Evolutionary conservation across 1,140 invertebrate genomes (phyloP).

Genomic region (Bombus waltoni): DNA sequence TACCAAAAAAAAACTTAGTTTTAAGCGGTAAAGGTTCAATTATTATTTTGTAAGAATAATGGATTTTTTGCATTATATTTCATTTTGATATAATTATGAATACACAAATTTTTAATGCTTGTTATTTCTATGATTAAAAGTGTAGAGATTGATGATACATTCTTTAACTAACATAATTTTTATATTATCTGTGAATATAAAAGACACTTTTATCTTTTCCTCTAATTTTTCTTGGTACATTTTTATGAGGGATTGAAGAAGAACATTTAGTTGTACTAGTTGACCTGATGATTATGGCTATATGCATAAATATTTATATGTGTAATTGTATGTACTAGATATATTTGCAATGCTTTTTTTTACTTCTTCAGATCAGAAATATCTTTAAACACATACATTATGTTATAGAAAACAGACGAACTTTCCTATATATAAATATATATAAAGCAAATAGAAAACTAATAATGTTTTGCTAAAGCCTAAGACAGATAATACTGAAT

Average conservation of each 20-base stretch:
- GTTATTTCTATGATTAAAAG: slow-evolving; percentile 28
- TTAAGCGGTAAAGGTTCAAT: neutral
- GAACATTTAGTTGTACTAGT: slow-evolving; percentile 15
- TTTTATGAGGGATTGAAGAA: neutral
- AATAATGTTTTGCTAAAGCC: slow-evolving; percentile 44
- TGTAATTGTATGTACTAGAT: slow-evolving; percentile 30
- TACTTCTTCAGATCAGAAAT: slow-evolving; percentile 16
- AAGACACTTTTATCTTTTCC: slow-evolving; percentile 5
- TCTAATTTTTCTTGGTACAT: neutral
- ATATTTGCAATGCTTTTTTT: slow-evolving; percentile 8
- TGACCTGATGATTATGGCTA: slow-evolving; percentile 21
- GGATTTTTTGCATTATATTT: slow-evolving; percentile 9
- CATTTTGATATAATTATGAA: slow-evolving; percentile 3
- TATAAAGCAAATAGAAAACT: slow-evolving; percentile 34
- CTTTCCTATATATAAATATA: slow-evolving; percentile 47
- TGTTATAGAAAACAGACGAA: slow-evolving; percentile 30
- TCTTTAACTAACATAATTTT: slow-evolving; percentile 17
- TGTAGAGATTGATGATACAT: slow-evolving; percentile 34
- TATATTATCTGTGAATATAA: neutral
- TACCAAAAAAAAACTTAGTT: neutral
- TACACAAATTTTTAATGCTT: slow-evolving; percentile 1
- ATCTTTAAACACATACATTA: slow-evolving; percentile 18
- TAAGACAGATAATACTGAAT: slow-evolving; percentile 51
- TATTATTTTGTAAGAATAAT: neutral
- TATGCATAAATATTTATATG: slow-evolving; percentile 28